Evolutionary conservation across 1,140 invertebrate species (phyloP).

Genomic region (Habropoda laboriosa): DNA sequence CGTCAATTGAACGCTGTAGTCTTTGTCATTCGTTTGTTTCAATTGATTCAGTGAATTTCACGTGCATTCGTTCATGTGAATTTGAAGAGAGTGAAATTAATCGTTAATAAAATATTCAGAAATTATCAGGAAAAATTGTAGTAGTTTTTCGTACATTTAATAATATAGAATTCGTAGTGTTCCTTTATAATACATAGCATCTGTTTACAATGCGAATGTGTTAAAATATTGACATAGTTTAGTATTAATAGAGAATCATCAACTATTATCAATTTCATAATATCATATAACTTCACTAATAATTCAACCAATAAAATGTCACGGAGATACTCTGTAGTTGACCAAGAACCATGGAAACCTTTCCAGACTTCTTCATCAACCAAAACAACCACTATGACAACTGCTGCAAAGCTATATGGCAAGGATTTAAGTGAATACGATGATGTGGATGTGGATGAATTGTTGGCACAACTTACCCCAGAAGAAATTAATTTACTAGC

Average conservation of each 20-base stretch:
- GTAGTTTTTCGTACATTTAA: not conserved
- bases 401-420: conserved; percentile 93
- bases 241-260: not conserved
- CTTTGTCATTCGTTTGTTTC: not conserved
- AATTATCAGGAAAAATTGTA: not conserved
- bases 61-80: not conserved
- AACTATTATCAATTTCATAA: not conserved
- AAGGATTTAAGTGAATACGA: conserved; percentile 96
- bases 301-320: conserved; percentile 47
- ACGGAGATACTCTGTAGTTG: conserved; percentile 60
- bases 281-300: not conserved
- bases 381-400: conserved; percentile 93
- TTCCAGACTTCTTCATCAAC: conserved; percentile 92
- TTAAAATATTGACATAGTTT: conserved; percentile 7
- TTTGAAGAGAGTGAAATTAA: conserved; percentile 19
- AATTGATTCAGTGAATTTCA: not conserved
- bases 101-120: not conserved
- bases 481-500: conserved; percentile 99
- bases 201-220: not conserved
- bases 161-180: too few relatives aligned
- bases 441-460: conserved; percentile 97
- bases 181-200: not conserved
- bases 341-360: conserved; percentile 63
- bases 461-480: conserved; percentile 95
- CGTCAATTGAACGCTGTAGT: not conserved